Conservation (phyloP, 2,113 vertebrate species). For the Kryptolebias marmoratus region DNA sequence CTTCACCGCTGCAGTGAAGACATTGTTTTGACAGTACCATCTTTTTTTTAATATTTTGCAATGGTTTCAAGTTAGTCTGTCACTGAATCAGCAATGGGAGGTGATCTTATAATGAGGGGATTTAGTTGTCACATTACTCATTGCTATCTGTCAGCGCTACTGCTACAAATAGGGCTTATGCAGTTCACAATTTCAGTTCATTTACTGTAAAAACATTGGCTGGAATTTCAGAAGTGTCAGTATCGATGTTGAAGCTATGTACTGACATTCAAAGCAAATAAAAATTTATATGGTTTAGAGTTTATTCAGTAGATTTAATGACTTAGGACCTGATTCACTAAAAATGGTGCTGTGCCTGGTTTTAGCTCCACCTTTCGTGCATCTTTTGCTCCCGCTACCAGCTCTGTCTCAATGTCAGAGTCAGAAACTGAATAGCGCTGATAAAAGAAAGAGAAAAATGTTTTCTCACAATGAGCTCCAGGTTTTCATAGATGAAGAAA, state of each 20-base stretch:
- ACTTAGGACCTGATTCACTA: too few species aligned
- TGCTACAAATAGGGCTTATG: constrained; percentile 3
- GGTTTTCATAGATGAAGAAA: too few species aligned
- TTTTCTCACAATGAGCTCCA: too few species aligned
- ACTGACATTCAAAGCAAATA: neutral
- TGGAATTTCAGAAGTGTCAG: neutral
- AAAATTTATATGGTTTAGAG: neutral
- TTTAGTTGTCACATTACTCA: constrained; percentile 45
- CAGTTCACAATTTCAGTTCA: neutral
- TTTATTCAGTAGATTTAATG: neutral
- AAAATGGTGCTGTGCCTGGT: too few species aligned
- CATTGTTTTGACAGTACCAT: constrained; percentile 42
- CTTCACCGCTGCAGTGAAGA: constrained; percentile 2
- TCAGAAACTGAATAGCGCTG: too few species aligned
- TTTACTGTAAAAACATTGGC: constrained; percentile 14
- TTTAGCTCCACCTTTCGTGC: too few species aligned
- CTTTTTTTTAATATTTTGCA: neutral
- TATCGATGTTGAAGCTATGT: neutral
- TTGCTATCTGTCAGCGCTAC: constrained; percentile 33
- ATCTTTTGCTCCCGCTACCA: too few species aligned
- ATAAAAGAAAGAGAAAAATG: too few species aligned
- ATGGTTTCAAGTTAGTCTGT: constrained; percentile 20
- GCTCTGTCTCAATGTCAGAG: too few species aligned
- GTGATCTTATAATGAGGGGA: constrained; percentile 35
- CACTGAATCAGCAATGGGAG: constrained; percentile 31